Base-by-base conservation (phyloP, 2,113 vertebrate species). In the Rhinoptilus africanus region DNA sequence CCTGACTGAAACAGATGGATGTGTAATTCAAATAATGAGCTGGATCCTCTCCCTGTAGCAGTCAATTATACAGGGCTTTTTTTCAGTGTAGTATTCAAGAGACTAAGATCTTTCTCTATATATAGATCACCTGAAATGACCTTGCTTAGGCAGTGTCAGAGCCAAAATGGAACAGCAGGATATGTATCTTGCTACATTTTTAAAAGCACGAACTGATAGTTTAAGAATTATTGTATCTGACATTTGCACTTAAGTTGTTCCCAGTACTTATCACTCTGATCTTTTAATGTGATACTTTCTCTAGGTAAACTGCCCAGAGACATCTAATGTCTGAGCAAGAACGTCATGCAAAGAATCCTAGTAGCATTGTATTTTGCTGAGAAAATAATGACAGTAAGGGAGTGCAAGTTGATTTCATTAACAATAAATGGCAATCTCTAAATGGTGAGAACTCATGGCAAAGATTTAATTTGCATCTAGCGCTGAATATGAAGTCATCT, bases 121-220 rank as follows among this genome's bases (percentile, higher is more conserved):
- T 93, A 96, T 96, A 97, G 92, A 92, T 96, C 85, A 97, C 97
- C 92, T 97, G 93, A 97, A 88, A 96, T 95, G 91, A 96, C 95
- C 96, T 92, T 94, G 85, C 75, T 92, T 60, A 53, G 82, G 85
- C 85, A 95, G 85, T 50, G 48, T 95, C 89, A 86, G 82, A 97
- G 81, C 74, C 85, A 85, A 96, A 96, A 85, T 79, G 84, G 60
- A 93, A 86, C 91, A 91, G 86, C 72, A 79, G 93, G 77, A 47
- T 95, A 80, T 59, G 75, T 48, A 84, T 79, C 76, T 73, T 88
- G 27, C 71, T 96, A 37, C 57, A 91, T 83, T 92, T 93, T 94
- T 71, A 51, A 96, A 92, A 94, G 16, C 21, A 8, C 14, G 54
- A 22, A 76, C 37, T 35, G 34, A 21, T 62, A 60, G 30, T 48